Conservation (phyloP, 2,888 invertebrate genomes). For the Cataglyphis livida region DNA sequence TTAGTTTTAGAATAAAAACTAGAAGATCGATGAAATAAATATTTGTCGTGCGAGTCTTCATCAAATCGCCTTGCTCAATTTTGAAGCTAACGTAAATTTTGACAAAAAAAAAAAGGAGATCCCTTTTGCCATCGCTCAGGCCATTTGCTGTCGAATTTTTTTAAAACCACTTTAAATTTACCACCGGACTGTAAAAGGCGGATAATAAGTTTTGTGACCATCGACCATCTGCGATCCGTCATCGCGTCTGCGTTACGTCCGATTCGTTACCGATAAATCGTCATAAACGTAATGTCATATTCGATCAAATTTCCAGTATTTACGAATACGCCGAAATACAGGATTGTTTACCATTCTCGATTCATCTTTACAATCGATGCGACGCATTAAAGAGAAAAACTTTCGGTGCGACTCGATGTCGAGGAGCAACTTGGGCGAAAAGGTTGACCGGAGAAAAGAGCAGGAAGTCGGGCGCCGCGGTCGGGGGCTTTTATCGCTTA, state of each 20-base stretch:
- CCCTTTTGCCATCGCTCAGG: constrained; percentile 64
- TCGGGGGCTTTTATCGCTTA: constrained; percentile 84
- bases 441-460: constrained; percentile 78
- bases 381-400: constrained; percentile 26
- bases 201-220: constrained; percentile 81
- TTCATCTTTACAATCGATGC: constrained; percentile 62
- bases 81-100: constrained; percentile 65
- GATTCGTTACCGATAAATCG: constrained; percentile 67
- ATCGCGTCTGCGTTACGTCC: constrained; percentile 66
- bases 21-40: constrained; percentile 27
- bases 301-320: constrained; percentile 53
- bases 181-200: constrained; percentile 78
- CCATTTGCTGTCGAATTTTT: constrained; percentile 73
- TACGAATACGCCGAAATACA: constrained; percentile 61
- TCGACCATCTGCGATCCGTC: constrained; percentile 78
- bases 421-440: constrained; percentile 68
- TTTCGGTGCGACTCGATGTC: constrained; percentile 48
- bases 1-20: neutral
- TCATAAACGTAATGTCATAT: constrained; percentile 62
- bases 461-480: constrained; percentile 81
- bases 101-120: constrained; percentile 57
- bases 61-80: constrained; percentile 57
- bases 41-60: constrained; percentile 30
- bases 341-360: constrained; percentile 59
- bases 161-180: constrained; percentile 79